Base-by-base conservation (phyloP, 2,797 vertebrate species). In the Meda fulgida region DNA sequence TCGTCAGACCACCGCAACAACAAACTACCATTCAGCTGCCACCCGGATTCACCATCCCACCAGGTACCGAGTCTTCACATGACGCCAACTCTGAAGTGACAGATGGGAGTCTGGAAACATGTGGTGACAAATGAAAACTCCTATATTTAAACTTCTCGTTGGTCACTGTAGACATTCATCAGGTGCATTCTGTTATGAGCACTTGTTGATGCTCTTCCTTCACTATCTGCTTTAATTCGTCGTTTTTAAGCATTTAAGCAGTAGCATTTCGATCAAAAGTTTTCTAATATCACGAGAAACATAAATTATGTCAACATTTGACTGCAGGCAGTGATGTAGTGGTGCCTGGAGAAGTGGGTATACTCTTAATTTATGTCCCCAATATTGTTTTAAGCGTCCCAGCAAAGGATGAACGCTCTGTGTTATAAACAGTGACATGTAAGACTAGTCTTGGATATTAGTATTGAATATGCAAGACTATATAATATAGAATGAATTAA, bases 11-110 rank as follows among this genome's bases (percentile, higher is more conserved):
- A 5, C 94, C 95, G 71, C 95, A 95, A 67, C 96, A 95, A 84
- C 97, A 96, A 92, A 95, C 97, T 9, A 97, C 96, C 82, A 96
- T 97, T 85, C 97, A 97, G 91, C 94, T 97, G 87, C 96, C 96
- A 53, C 95, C 96, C 31, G 97, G 96, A 79, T 97, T 97, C 91
- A 96, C 96, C 87, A 96, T 97, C 91, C 96, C 96, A 36, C 94
- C 93, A 89, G 96, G 97, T 97, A 96, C 96, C 95, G 23, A 43
- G 31, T 40, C 31, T 3, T 8, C 75, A 26, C 75, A 40, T 26
- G 34, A 60, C 19, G 34, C 34, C 55, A n/a, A 26, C 73, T 38
- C 31, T 55, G 19, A 34, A 16, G n/a, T 9, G 3, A n/a, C 73
- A n/a, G 53, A 43, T 9, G 40, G n/a, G 26, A 48, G n/a, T 53